Evolutionary conservation across 2,888 invertebrate genomes (phyloP), one percentile per base, ranked within the genome.

Genomic region (Xestia rhomboidea): DNA sequence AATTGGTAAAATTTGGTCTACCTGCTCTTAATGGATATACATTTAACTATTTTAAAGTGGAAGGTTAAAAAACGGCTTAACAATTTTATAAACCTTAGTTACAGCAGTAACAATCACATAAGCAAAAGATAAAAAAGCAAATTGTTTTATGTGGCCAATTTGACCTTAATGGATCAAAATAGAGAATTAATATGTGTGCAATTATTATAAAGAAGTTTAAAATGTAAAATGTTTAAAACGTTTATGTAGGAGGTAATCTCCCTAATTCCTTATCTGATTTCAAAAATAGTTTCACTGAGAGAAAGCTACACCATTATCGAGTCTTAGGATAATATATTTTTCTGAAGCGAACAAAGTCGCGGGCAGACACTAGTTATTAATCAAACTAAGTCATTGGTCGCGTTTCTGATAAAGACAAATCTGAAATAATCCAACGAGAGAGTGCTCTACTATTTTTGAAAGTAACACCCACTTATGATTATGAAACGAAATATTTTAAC

Each of bases 51-150:
- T 27, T 27, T 38, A 38, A 44, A 30, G 44, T 49, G 24, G 84
- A 85, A 85, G 77, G 80, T 79, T 84, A 62, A 62, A 83, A 82
- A 81, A 70, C 15, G 41, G 72, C 63, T 49, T 13, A 34, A 24
- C 18, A 10, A 10, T 30, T 62, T 30, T 34, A 62, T 10, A 18
- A 57, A 8, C 27, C 57, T 57, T 18, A 57, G 54, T 24, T 54
- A 5, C 13, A 13, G 27, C 27, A 54, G 18, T 8, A 30, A 60
- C 30, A 30, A 30, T 30, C 57, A 30, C 60, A 2, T n/a, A n/a
- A 1, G 57, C 57, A 27, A 27, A 27, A 60, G 1, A 15, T 8
- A 7, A 6, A 57, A 15, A 57, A 60, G 30, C 2, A 54, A 6
- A 57, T 15, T 57, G 15, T 27, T 15, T 57, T 27, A 57, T 7